A percentile compares a stretch with the other conserved stretches of the same genome.
Evolutionary conservation across 1,140 invertebrate genomes (phyloP).

Genomic region (Drosophila eugracilis): DNA sequence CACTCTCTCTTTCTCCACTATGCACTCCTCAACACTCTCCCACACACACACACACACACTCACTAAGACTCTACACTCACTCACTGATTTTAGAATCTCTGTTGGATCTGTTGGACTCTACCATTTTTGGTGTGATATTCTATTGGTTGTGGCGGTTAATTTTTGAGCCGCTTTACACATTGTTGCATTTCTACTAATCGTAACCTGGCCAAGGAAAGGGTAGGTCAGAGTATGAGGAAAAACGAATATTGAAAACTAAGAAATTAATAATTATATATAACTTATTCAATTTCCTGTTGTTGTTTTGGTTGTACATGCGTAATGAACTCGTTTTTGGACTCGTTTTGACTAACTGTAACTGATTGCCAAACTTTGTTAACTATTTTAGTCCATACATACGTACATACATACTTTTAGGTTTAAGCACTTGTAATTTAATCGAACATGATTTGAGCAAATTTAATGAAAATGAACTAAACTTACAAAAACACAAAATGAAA

Average conservation of each 20-base stretch:
- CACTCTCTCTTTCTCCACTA: too few species aligned
- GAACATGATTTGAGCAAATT: conserved; percentile 78
- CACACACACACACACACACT: conserved; percentile 34
- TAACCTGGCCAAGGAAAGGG: conserved; percentile 9
- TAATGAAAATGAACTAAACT: conserved; percentile 80
- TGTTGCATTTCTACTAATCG: conserved; percentile 78
- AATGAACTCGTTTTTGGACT: conserved; percentile 61
- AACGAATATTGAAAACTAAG: conserved; percentile 36
- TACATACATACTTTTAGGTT: conserved; percentile 77
- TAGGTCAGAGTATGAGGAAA: conserved; percentile 26
- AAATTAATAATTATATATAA: conserved; percentile 27
- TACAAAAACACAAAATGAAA: conserved; percentile 72
- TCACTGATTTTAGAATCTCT: conserved; percentile 56
- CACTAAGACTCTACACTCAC: too few species aligned
- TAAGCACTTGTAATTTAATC: conserved; percentile 80
- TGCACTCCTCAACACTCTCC: conserved; percentile 5
- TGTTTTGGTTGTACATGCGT: conserved; percentile 60
- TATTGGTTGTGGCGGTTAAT: conserved; percentile 82
- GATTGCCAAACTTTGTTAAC: conserved; percentile 75
- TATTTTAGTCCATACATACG: conserved; percentile 80
- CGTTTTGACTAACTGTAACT: conserved; percentile 67
- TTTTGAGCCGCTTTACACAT: conserved; percentile 77
- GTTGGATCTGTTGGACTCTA: conserved; percentile 79
- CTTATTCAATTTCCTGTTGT: conserved; percentile 75
- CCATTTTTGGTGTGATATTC: conserved; percentile 84